Conservation (phyloP, 2,888 invertebrate species). For the Erpobdella octoculata region DNA sequence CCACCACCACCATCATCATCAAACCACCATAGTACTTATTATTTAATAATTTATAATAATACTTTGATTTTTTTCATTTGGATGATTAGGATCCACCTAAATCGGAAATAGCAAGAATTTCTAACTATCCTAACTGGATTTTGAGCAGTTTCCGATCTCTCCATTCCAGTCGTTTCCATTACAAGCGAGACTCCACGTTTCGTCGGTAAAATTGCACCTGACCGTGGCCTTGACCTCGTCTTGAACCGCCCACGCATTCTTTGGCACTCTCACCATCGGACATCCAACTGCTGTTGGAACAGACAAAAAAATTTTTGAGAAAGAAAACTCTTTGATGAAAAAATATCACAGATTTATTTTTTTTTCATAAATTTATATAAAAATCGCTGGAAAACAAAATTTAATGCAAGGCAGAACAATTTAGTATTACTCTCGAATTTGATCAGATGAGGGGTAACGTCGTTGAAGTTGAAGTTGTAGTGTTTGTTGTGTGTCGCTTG, state of each 20-base stretch:
- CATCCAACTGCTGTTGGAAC: constrained; percentile 30
- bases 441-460: constrained; percentile 15
- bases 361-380: too few relatives aligned
- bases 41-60: not conserved
- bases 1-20: not conserved
- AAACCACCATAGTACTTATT: not conserved
- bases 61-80: not conserved
- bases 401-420: not conserved
- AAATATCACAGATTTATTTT: too few relatives aligned
- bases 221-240: constrained; percentile 22
- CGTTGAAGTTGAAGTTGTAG: not conserved
- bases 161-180: constrained; percentile 26
- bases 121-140: not conserved
- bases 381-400: not conserved
- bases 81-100: not conserved
- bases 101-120: not conserved
- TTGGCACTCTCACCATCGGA: not conserved
- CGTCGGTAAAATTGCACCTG: constrained; percentile 31
- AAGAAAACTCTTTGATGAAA: too few relatives aligned
- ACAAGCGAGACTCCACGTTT: constrained; percentile 30
- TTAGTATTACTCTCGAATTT: constrained; percentile 24
- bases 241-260: constrained; percentile 13
- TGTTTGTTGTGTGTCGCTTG: constrained; percentile 3
- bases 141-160: constrained; percentile 30
- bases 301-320: too few relatives aligned